Percentiles rank a stretch among this genome's conserved stretches.
Conservation (phyloP, 1,140 invertebrate genomes). For the Musca domestica region DNA sequence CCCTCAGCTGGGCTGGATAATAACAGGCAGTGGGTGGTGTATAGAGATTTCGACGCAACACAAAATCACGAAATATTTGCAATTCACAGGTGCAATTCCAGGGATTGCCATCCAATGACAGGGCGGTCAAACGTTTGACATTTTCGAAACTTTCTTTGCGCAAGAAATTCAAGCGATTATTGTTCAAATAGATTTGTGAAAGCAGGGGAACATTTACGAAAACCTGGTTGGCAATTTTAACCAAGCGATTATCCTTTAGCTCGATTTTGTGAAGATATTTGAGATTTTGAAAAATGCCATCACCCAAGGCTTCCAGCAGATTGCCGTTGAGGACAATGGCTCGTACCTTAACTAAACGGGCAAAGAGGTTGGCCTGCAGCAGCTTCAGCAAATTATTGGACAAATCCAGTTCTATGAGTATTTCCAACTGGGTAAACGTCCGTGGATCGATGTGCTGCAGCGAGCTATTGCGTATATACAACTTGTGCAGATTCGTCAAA, state of each 20-base stretch:
- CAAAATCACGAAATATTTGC: conserved; percentile 73
- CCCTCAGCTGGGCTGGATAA: conserved; percentile 64
- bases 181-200: conserved; percentile 65
- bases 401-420: conserved; percentile 80
- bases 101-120: conserved; percentile 76
- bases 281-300: conserved; percentile 72
- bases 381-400: conserved; percentile 70
- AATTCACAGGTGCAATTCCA: conserved; percentile 87
- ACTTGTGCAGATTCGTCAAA: conserved; percentile 76
- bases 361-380: conserved; percentile 69
- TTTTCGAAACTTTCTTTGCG: conserved; percentile 60
- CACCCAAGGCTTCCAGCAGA: conserved; percentile 64
- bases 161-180: conserved; percentile 69
- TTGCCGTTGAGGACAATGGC: conserved; percentile 71
- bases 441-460: conserved; percentile 65
- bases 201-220: conserved; percentile 69
- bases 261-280: conserved; percentile 72
- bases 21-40: conserved; percentile 67
- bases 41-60: conserved; percentile 64
- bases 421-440: conserved; percentile 70
- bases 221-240: conserved; percentile 65
- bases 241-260: conserved; percentile 69
- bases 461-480: conserved; percentile 68
- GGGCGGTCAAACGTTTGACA: conserved; percentile 64
- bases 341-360: conserved; percentile 66